Evolutionary conservation across 2,797 vertebrate genomes (phyloP), one percentile per base, ranked within the genome.

Genomic region (Gymnopithys bicolor): DNA sequence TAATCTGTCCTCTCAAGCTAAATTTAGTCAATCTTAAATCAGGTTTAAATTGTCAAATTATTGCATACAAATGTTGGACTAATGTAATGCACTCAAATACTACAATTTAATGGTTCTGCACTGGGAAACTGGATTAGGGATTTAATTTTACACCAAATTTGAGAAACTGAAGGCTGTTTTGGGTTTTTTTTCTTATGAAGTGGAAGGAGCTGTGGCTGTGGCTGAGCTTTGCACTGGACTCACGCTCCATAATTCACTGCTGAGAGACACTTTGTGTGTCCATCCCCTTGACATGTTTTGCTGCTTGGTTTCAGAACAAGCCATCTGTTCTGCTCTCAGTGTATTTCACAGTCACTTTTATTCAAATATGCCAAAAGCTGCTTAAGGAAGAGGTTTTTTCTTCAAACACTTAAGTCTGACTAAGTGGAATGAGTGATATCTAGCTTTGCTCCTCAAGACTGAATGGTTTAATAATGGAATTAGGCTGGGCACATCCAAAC

Each of bases 321-420:
- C 88, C 77, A 89, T 94, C 90, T 95, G 87, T 90, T 93, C 49
- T 4, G 35, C 45, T 79, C 67, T 91, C 32, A 30, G 39, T 84
- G 7, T 93, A 69, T 91, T 78, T 85, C 86, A 71, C 63, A 82
- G 87, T 81, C 66, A 73, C 30, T 93, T 91, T 71, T 86, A 71
- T 77, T 95, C 66, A 93, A 74, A 79, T 91, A 66, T 48, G 66
- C 70, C 51, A 48, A 70, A 93, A 90, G 52, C 86, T 94, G 77
- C 84, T 91, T 83, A 88, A 89, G 77, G 53, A 84, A 75, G 66
- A 87, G 70, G 10, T 33, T 66, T 87, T 79, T 74, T 73, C 59
- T 75, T 22, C 18, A 5, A 39, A 30, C 51, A 32, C 33, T 22
- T 35, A 78, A 78, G 39, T 43, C 33, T 87, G 90, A 56, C 84